Base-by-base conservation (phyloP, 2,888 invertebrate species). In the Orthonevra nobilis region DNA sequence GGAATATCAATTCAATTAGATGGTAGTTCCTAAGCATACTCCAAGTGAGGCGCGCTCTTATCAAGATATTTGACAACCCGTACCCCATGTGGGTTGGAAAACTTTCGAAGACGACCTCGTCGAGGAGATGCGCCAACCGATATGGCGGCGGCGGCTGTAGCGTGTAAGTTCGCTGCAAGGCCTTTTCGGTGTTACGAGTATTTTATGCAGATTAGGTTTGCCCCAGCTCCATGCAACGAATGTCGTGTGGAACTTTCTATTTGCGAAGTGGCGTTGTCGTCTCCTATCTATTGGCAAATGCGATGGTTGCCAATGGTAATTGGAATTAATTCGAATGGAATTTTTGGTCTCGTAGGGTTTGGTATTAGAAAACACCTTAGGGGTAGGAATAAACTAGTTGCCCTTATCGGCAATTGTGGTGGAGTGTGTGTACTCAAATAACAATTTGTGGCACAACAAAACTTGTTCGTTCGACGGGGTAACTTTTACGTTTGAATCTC, bases 191-290 rank as follows among this genome's bases (percentile, higher is more conserved):
- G 38, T 63, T 72, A 77, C 64, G 70, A 38, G 77, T 26, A 60
- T 72, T 77, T 77, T 77, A 77, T 77, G 77, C 70, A 77, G 77
- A 77, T 77, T 64, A 77, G 63, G 72, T 44, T 77, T n/a, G 34
- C 61, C 48, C n/a, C n/a, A n/a, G 52, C 48, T 69, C 56, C 9
- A 12, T 42, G 40, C 28, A 54, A 61, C 52, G 44, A 54, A 69
- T 56, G 56, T 56, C 20, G 44, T 46, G 20, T 20, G 38, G 56
- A 46, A 75, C 70, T 75, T 75, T 75, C 70, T 63, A 63, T 63
- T 61, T 69, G 61, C 44, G 38, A 54, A 70, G 19, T 44, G 44
- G 12, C 32, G 34, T 60, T 66, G 48, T 46, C 32, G n/a, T n/a
- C n/a, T n/a, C n/a, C n/a, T 28, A n/a, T 14, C 23, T 14, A 23